Evolutionary conservation across 2,113 vertebrate species (phyloP).

Genomic region (Petromus typicus): DNA sequence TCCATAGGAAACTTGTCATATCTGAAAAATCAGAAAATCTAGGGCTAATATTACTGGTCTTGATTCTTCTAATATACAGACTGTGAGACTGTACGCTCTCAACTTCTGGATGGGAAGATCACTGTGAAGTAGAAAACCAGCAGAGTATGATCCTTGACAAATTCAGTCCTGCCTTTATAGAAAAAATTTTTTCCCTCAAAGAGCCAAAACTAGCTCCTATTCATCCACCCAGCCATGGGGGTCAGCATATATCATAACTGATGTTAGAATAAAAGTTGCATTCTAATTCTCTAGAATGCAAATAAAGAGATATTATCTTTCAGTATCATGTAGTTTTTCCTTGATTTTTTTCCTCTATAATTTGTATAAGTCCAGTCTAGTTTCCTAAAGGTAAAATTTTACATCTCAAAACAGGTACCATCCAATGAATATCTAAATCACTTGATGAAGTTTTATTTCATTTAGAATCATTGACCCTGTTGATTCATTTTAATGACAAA

Average conservation of each 20-base stretch:
- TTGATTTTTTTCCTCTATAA: not conserved
- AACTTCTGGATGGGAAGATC: not conserved
- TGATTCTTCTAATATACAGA: not conserved
- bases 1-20: not conserved
- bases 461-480: not conserved
- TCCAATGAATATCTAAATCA: not conserved
- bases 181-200: not conserved
- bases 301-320: slow-evolving; percentile 47
- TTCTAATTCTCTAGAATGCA: slow-evolving; percentile 53
- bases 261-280: not conserved
- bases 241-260: not conserved
- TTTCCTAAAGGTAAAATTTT: slow-evolving; percentile 23
- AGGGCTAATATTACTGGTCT: not conserved
- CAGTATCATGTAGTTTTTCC: not conserved
- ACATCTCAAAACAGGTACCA: not conserved
- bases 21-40: not conserved
- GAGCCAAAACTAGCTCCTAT: not conserved
- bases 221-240: not conserved
- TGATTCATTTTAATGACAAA: too few relatives aligned
- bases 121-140: not conserved
- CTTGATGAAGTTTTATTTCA: not conserved
- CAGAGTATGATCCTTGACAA: not conserved
- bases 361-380: not conserved
- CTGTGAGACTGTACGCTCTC: not conserved
- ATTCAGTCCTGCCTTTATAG: not conserved